A percentile compares a stretch with the other conserved stretches of the same genome.
Evolutionary conservation across 2,797 vertebrate species (phyloP).

Genomic region (Hoplostethus mediterraneus): DNA sequence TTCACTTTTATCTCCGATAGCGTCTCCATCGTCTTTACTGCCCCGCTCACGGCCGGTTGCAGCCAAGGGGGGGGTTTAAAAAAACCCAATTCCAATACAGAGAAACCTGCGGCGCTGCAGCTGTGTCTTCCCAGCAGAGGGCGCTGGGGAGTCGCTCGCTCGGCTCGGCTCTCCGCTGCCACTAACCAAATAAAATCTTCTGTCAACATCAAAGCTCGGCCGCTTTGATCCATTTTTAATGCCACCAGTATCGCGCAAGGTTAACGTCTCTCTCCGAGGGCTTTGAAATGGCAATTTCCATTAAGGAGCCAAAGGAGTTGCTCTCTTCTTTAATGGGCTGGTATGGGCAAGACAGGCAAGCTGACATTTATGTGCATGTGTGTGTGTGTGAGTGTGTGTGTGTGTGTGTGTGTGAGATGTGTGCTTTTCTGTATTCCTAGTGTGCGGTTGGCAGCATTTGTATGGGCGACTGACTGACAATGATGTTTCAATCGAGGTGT

Average conservation of each 20-base stretch:
- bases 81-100: conserved; percentile 30
- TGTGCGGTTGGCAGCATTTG: conserved; percentile 47
- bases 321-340: conserved; percentile 72
- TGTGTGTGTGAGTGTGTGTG: conserved; percentile 22
- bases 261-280: conserved; percentile 82
- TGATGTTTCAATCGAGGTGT: conserved; percentile 65
- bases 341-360: conserved; percentile 33
- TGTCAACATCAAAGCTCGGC: conserved; percentile 81
- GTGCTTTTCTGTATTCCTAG: conserved; percentile 35
- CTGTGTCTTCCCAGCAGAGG: conserved; percentile 67
- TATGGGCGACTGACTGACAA: conserved; percentile 56
- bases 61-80: conserved; percentile 8
- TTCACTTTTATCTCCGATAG: too few relatives aligned
- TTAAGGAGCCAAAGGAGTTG: conserved; percentile 74
- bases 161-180: conserved; percentile 23
- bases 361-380: conserved; percentile 28
- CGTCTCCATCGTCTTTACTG: neutral
- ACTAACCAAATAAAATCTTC: conserved; percentile 80
- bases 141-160: conserved; percentile 42
- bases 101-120: neutral
- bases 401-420: conserved; percentile 20
- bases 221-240: conserved; percentile 87
- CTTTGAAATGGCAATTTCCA: conserved; percentile 83
- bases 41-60: neutral
- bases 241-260: conserved; percentile 78